Base-by-base conservation (phyloP, 1,140 invertebrate genomes). In the Pseudoatta argentina region DNA sequence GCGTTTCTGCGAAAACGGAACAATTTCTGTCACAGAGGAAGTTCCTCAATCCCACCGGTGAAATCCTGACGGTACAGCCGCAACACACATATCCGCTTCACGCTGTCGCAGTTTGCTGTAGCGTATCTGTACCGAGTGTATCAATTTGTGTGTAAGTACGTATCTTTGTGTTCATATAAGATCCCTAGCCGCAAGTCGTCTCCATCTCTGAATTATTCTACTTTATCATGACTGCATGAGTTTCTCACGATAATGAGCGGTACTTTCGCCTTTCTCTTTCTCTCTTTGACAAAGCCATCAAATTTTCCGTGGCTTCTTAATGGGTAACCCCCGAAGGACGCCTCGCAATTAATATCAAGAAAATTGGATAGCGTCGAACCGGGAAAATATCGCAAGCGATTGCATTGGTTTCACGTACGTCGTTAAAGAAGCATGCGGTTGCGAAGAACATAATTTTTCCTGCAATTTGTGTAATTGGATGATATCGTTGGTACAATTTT, bases 1-100 rank as follows among this genome's bases (percentile, higher is more conserved):
- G 53, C 55, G 21, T 72, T 72, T 77, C 69, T 77, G 59, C 18
- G 39, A 27, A 75, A 64, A 86, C 73, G n/a, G 55, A 79, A 85
- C 59, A 79, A 73, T 75, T 89, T 87, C 88, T 79, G 87, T 86
- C 85, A 82, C 24, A 30, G 21, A n/a, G 24, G 21, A 76, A 89
- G 63, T 72, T 44, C 59, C 10, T 63, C 24, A 12, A n/a, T 83
- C 39, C 3, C 55, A 14, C 67, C n/a, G 4, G 30, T 27, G 87
- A 89, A 66, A 86, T 55, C 69, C 55, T 14, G 71, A 75, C 79
- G 72, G 27, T 14, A 63, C 21, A 61, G 39, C 55, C 27, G n/a
- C 39, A 59, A 30, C 34, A 34, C 27, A 48, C 39, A 63, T 75
- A 51, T 48, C n/a, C 69, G 27, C 53, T 73, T 83, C 55, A 61